These are phyloP conservation scores for Heliconius erato DNA, from an alignment of 2,888 invertebrate species.

Conservation along the genomic window DNA sequence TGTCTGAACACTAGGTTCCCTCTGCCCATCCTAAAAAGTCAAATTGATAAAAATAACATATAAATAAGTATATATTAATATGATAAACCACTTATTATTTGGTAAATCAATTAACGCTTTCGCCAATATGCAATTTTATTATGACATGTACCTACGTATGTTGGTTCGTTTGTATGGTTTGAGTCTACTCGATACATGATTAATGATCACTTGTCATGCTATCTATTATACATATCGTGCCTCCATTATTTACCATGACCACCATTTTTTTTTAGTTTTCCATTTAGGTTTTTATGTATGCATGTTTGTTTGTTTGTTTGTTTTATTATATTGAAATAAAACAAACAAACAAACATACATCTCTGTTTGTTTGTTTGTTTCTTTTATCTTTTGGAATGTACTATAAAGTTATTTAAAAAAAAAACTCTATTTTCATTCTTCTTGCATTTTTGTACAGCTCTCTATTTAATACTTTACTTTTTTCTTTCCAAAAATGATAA, in stretches of 20 bases:
- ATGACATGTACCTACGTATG: conserved; percentile 18
- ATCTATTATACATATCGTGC: neutral
- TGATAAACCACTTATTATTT: neutral
- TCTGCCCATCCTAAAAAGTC: neutral
- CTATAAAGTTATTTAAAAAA: too few species aligned
- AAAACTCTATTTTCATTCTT: too few species aligned
- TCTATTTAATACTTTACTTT: too few species aligned
- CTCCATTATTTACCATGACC: neutral
- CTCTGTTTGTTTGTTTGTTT: neutral
- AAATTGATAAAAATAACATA: too few species aligned
- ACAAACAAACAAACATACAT: too few species aligned
- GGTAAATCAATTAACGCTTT: neutral
- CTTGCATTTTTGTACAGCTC: too few species aligned
- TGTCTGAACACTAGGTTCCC: neutral
- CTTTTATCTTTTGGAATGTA: neutral
- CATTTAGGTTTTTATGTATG: neutral
- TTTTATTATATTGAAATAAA: neutral
- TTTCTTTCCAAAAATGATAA: too few species aligned
- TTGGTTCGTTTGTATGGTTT: conserved; percentile 11
- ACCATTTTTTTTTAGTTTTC: neutral
- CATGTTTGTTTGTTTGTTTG: neutral
- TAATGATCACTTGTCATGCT: conserved; percentile 34
- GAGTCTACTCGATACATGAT: conserved; percentile 38
- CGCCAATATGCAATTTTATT: conserved; percentile 38
- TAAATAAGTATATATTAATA: neutral